Evolutionary conservation across 2,888 invertebrate genomes (phyloP).

Genomic region (Orchesellides sinensis): DNA sequence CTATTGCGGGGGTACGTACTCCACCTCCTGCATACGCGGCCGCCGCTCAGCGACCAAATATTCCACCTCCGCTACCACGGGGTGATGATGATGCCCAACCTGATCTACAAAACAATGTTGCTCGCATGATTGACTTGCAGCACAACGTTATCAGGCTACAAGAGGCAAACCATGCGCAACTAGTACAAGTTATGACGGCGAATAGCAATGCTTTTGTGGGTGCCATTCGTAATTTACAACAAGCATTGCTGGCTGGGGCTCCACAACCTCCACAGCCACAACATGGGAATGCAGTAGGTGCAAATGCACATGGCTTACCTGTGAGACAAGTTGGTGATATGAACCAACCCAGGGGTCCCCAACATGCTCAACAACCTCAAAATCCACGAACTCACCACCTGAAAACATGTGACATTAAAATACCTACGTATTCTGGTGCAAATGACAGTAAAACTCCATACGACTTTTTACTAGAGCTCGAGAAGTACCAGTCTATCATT

Average conservation of each 20-base stretch:
- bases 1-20: background rate
- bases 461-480: slow-evolving; percentile 55
- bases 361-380: background rate
- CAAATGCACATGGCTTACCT: background rate
- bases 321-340: background rate
- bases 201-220: background rate
- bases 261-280: too few relatives aligned
- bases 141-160: background rate
- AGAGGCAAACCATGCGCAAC: background rate
- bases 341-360: background rate
- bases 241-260: too few relatives aligned
- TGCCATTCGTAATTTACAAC: background rate
- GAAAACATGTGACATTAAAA: slow-evolving; percentile 40
- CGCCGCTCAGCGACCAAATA: background rate
- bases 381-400: slow-evolving; percentile 14
- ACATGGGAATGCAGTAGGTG: background rate
- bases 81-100: background rate
- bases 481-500: slow-evolving; percentile 40
- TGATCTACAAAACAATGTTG: background rate
- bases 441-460: slow-evolving; percentile 58
- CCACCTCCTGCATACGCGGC: background rate
- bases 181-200: background rate
- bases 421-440: slow-evolving; percentile 48
- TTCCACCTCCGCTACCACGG: too few relatives aligned
- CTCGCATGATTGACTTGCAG: background rate